Conservation (phyloP, 2,113 vertebrate species). For the Ivindomyrus marchei region DNA sequence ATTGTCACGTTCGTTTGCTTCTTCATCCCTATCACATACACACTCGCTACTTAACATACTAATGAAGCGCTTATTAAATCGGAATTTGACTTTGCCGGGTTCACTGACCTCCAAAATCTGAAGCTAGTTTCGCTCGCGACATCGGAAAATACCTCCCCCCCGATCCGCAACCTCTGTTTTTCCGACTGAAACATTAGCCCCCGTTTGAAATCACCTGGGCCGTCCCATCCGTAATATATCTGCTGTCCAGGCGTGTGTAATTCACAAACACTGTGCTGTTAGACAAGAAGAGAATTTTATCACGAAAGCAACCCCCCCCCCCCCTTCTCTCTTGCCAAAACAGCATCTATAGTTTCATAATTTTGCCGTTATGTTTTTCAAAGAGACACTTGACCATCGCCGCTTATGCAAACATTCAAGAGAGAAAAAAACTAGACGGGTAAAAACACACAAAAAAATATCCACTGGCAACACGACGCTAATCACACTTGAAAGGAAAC, state of each 20-base stretch:
- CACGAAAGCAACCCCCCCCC: neutral
- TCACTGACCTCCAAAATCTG: neutral
- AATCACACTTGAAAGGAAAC: neutral
- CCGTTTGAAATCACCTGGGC: neutral
- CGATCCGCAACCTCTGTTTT: neutral
- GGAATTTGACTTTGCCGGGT: neutral
- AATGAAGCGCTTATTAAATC: conserved; percentile 1
- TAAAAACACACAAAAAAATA: neutral
- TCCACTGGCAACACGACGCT: neutral
- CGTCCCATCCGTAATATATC: neutral
- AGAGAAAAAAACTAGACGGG: neutral
- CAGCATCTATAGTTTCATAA: neutral
- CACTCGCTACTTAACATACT: neutral
- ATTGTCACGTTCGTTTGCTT: neutral
- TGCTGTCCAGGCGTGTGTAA: neutral
- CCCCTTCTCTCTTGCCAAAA: neutral
- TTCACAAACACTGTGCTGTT: neutral
- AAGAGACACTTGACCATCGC: neutral
- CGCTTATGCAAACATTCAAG: neutral
- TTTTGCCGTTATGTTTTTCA: neutral
- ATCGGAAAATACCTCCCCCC: neutral
- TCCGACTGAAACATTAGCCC: neutral
- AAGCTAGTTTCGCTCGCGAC: neutral
- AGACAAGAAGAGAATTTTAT: neutral
- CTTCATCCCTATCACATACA: neutral